Evolutionary conservation across 2,797 vertebrate genomes (phyloP).

Genomic region (Falco columbarius): DNA sequence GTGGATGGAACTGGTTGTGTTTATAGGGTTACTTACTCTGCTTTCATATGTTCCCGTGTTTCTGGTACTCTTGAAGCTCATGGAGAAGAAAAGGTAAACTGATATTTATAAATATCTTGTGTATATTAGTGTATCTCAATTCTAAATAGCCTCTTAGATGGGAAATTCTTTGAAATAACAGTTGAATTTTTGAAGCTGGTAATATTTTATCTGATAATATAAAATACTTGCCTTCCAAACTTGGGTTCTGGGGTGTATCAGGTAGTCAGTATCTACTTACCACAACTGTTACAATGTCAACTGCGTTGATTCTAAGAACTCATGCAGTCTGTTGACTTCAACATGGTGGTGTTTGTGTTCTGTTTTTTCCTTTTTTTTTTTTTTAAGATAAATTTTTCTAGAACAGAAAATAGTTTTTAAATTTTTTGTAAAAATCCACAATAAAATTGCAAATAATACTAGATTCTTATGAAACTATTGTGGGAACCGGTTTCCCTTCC

Average conservation of each 20-base stretch:
- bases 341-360: not conserved
- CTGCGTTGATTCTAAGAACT: not conserved
- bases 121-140: not conserved
- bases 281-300: not conserved
- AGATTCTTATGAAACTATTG: not conserved
- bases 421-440: not conserved
- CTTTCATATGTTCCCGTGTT: conserved; percentile 87
- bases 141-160: not conserved
- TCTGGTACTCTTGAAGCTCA: conserved; percentile 84
- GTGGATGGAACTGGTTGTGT: conserved; percentile 87
- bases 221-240: not conserved
- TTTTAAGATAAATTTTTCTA: not conserved
- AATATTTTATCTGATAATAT: not conserved
- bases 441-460: not conserved
- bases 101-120: not conserved
- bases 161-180: not conserved
- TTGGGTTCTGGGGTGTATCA: not conserved
- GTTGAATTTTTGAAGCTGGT: not conserved
- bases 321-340: not conserved
- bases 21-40: conserved; percentile 90
- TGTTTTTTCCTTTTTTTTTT: not conserved
- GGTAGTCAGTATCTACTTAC: not conserved
- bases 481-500: not conserved
- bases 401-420: not conserved
- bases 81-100: conserved; percentile 85